Evolutionary conservation across 2,888 invertebrate genomes (phyloP), one percentile per base, ranked within the genome.

Genomic region (Trimorus sp.): DNA sequence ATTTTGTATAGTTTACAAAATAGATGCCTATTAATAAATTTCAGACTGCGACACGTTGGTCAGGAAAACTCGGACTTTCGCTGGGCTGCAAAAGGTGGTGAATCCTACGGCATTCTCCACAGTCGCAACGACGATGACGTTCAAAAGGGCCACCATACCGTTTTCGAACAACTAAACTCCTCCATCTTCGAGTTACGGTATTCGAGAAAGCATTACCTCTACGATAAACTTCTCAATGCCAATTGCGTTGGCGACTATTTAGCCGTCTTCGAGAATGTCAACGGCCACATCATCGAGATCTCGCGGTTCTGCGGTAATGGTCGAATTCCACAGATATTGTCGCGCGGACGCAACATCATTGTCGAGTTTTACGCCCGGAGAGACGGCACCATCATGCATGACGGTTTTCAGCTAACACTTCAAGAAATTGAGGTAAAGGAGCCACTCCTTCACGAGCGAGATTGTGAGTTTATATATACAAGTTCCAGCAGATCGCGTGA

Each of bases 321-420:
- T 26, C 87, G 85, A 42, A 83, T 89, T 12, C 89, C 89, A 6
- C 87, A 88, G 40, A 88, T 89, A 16, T 66, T 89, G 12, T 87
- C 89, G 8, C 85, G 88, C 4, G 89, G 89, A 0, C 86, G 70
- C 15, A 89, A 86, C 84, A 78, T 89, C 11, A 87, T 89, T 37
- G 83, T 89, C 12, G 89, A 89, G 69, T 89, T 89, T 56, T 86
- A 85, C 73, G 81, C 89, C 7, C 86, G 87, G 42, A 84, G 85
- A n/a, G 89, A 89, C 56, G 89, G 89, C 14, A 89, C 89, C n/a
- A 85, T 89, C 37, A 88, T 88, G 87, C 89, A 89, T 85, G 87
- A 88, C 54, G 89, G 89, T 1, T 89, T 89, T 51, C 89, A 89
- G 42, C 81, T 89, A 70, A 89, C 87, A 8, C 83, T 89, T 7